Percentiles rank a stretch among this genome's conserved stretches.
Conservation (phyloP, 1,140 invertebrate genomes). For the Drosophila sucinea region DNA sequence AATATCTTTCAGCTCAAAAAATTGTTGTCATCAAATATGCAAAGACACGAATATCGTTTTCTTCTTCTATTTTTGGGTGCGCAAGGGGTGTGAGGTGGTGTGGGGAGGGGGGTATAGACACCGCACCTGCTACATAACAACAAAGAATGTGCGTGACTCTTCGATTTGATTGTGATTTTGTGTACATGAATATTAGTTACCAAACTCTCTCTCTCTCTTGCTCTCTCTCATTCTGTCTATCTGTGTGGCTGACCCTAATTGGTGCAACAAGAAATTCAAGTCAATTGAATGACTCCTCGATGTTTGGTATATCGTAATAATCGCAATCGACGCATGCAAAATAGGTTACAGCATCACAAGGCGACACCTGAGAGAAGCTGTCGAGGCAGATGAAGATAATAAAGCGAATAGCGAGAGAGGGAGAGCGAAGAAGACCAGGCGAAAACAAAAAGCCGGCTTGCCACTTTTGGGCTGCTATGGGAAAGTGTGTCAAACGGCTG, state of each 20-base stretch:
- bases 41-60: slow-evolving; percentile 44
- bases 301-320: slow-evolving; percentile 44
- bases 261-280: slow-evolving; percentile 52
- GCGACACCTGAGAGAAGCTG: slow-evolving; percentile 34
- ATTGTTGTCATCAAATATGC: slow-evolving; percentile 46
- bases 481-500: slow-evolving; percentile 80
- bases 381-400: slow-evolving; percentile 32
- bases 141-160: not conserved
- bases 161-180: not conserved
- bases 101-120: slow-evolving; percentile 7
- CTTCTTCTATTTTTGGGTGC: not conserved
- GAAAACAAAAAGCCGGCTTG: slow-evolving; percentile 19
- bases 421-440: not conserved
- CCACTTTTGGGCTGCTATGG: slow-evolving; percentile 24
- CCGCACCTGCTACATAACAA: not conserved
- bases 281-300: slow-evolving; percentile 13
- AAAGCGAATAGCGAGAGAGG: not conserved
- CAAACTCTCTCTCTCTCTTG: slow-evolving; percentile 4
- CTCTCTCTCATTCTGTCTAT: not conserved
- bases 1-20: slow-evolving; percentile 7
- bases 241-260: slow-evolving; percentile 69
- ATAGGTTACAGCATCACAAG: slow-evolving; percentile 76
- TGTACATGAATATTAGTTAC: slow-evolving; percentile 10
- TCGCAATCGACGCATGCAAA: slow-evolving; percentile 66
- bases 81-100: not conserved